These are phyloP conservation scores for Takifugu flavidus DNA, from an alignment of 2,113 vertebrate species.

Conservation along the genomic window DNA sequence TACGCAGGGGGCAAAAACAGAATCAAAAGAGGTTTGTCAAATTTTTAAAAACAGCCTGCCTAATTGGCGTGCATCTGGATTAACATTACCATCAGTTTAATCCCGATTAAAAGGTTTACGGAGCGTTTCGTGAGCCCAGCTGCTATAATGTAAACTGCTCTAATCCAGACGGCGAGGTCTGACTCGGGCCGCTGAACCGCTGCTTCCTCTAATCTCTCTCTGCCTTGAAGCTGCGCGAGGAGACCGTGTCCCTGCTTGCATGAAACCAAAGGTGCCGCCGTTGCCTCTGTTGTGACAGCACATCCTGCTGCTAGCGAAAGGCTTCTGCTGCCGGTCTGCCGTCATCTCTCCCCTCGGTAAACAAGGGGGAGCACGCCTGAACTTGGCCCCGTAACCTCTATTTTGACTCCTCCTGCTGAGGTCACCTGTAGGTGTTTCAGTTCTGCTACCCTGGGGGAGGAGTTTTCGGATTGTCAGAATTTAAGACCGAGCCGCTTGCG, in stretches of 20 bases:
- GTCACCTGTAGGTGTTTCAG: not conserved
- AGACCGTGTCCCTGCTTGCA: conserved; percentile 81
- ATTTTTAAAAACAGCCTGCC: not conserved
- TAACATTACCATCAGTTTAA: not conserved
- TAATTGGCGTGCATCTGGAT: not conserved
- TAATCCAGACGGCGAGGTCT: conserved; percentile 12
- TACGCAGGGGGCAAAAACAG: too few relatives aligned
- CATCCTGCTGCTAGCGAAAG: conserved; percentile 26
- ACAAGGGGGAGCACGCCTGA: conserved; percentile 63
- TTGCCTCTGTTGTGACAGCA: conserved; percentile 26
- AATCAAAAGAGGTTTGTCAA: not conserved
- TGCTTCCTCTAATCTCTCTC: conserved; percentile 80
- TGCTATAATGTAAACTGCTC: not conserved
- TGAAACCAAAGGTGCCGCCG: conserved; percentile 67
- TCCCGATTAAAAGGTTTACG: not conserved
- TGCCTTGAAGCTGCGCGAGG: conserved; percentile 79
- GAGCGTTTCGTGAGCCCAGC: not conserved
- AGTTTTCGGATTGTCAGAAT: not conserved
- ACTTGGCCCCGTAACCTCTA: conserved; percentile 35
- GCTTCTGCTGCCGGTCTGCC: conserved; percentile 7
- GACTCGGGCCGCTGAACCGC: conserved; percentile 7
- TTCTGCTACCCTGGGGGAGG: too few relatives aligned
- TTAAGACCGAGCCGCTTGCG: too few relatives aligned
- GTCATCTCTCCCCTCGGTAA: conserved; percentile 57
- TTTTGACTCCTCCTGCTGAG: conserved; percentile 5